Conservation (phyloP, 2,113 vertebrate genomes). For the Apistogramma diplotaenia region DNA sequence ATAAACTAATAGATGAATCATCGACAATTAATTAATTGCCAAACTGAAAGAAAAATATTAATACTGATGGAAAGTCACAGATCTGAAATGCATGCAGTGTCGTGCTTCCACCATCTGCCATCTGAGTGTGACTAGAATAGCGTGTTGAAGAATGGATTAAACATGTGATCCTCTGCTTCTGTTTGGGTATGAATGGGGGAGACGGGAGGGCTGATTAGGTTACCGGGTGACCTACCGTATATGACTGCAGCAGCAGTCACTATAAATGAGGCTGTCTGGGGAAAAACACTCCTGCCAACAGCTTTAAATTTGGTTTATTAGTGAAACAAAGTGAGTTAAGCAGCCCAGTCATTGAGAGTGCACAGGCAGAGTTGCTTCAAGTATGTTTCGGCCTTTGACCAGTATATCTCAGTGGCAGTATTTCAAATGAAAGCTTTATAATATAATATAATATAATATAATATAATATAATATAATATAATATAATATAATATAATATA, state of each 20-base stretch:
- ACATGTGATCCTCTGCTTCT: conserved; percentile 53
- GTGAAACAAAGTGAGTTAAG: neutral
- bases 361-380: neutral
- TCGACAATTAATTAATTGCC: neutral
- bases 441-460: too few species aligned
- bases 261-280: neutral
- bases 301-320: neutral
- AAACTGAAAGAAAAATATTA: neutral
- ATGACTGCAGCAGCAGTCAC: conserved; percentile 38
- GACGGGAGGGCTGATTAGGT: conserved; percentile 65
- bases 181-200: conserved; percentile 67
- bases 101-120: conserved; percentile 10
- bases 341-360: neutral
- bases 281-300: neutral
- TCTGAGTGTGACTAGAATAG: conserved; percentile 5
- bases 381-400: neutral
- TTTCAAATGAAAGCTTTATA: neutral
- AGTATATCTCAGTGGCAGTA: neutral
- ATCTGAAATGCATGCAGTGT: neutral
- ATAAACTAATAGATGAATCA: too few species aligned
- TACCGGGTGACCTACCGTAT: conserved; percentile 72
- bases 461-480: too few species aligned
- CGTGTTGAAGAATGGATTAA: conserved; percentile 34
- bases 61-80: neutral
- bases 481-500: too few species aligned